A percentile compares a stretch with the other conserved stretches of the same genome.
phyloP scores from a whole-genome alignment of 2,888 invertebrate species.

The Phania funesta region DNA sequence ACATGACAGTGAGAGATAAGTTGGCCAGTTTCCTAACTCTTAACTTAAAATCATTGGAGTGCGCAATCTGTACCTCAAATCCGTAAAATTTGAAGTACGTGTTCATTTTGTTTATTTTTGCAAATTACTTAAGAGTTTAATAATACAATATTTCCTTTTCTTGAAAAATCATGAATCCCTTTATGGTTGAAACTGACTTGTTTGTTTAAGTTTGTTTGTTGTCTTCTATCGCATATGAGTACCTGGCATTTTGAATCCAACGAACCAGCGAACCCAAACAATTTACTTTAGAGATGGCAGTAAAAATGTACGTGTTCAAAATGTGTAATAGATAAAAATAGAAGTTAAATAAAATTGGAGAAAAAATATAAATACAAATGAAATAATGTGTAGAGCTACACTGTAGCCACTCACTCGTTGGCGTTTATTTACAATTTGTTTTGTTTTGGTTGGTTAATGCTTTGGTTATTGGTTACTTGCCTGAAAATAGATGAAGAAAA shows the following conservation, averaged over 20 bases:
- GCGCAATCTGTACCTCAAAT: too few species aligned
- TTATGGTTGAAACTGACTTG: constrained; percentile 29
- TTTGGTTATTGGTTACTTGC: background rate
- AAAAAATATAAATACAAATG: background rate
- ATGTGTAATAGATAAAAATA: constrained; percentile 47
- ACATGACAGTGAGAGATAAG: too few species aligned
- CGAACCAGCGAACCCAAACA: constrained; percentile 4
- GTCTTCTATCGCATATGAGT: constrained; percentile 22
- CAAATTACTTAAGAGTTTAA: constrained; percentile 25
- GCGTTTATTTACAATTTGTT: constrained; percentile 29
- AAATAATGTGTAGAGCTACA: background rate
- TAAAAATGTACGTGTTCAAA: constrained; percentile 57
- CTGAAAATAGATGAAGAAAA: background rate
- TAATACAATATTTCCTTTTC: constrained; percentile 26
- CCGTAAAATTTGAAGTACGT: background rate
- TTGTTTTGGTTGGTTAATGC: background rate
- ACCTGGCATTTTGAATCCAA: constrained; percentile 20
- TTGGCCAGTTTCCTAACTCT: too few species aligned
- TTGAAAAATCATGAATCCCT: constrained; percentile 15
- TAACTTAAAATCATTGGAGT: too few species aligned
- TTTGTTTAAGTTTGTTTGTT: background rate
- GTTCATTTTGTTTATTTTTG: background rate
- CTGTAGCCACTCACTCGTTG: background rate
- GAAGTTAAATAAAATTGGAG: background rate
- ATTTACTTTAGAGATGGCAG: constrained; percentile 44